These are phyloP conservation scores for Cranoglanis bouderius DNA, from an alignment of 2,113 vertebrate species.

Conservation along the genomic window DNA sequence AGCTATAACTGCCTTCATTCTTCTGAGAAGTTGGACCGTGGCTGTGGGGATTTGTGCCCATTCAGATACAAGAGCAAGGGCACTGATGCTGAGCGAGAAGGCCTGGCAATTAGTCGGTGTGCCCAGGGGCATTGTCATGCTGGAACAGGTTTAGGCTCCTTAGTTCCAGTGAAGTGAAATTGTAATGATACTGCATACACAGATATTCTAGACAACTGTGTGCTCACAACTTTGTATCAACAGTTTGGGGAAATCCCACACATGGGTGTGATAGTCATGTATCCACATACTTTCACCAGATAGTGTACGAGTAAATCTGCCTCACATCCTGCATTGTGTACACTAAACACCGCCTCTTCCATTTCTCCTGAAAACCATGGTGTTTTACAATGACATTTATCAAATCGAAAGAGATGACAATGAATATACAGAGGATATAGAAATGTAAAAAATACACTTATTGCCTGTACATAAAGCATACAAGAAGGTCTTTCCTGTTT, in stretches of 20 bases:
- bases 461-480: constrained; percentile 62
- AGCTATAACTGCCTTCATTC: not conserved
- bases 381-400: not conserved
- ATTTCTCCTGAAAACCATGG: not conserved
- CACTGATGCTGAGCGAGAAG: not conserved
- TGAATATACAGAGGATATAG: constrained; percentile 43
- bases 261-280: not conserved
- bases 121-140: not conserved
- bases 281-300: not conserved
- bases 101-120: not conserved
- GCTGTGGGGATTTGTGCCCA: not conserved
- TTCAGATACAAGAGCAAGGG: not conserved
- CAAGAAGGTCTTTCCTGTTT: constrained; percentile 60
- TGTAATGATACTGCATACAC: not conserved
- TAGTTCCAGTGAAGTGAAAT: not conserved
- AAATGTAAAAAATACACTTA: constrained; percentile 70
- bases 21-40: not conserved
- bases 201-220: not conserved
- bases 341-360: not conserved
- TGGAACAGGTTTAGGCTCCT: not conserved
- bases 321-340: not conserved
- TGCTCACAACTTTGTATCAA: not conserved
- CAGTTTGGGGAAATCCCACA: not conserved
- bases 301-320: not conserved
- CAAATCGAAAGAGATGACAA: constrained; percentile 13